Conservation (phyloP, 2,797 vertebrate species). For the Ptychobarbus kaznakovi region DNA sequence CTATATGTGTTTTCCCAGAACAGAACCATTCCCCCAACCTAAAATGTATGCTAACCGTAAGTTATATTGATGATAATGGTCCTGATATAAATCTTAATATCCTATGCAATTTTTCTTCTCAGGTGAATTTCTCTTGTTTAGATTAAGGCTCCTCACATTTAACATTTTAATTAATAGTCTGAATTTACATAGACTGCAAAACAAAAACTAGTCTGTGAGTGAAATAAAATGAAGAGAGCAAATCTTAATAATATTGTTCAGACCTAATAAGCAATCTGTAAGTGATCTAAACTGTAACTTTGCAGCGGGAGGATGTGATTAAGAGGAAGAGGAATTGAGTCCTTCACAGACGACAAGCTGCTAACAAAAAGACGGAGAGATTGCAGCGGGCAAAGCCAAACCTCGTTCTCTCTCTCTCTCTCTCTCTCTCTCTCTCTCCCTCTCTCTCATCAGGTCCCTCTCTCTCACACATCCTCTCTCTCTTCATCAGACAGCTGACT, state of each 20-base stretch:
- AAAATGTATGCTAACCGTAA: no score
- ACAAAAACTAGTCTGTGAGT: background rate
- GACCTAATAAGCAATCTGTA: background rate
- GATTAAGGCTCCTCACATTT: background rate
- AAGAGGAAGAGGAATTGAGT: background rate
- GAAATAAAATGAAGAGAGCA: background rate
- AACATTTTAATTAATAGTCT: no score
- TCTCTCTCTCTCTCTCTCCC: background rate
- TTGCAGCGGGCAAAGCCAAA: background rate
- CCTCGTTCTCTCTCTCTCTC: background rate
- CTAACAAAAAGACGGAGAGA: conserved; percentile 19
- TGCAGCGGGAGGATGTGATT: conserved; percentile 11
- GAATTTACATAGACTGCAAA: background rate
- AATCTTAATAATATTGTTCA: background rate
- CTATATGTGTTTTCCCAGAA: no score
- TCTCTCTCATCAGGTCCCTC: background rate
- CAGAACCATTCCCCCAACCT: no score
- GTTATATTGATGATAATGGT: no score
- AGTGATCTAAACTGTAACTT: background rate
- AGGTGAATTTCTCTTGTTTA: background rate
- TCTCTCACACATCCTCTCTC: conserved; percentile 7
- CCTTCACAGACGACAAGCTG: conserved; percentile 5
- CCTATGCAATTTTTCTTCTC: background rate
- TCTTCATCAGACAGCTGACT: no score
- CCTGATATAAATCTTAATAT: no score